phyloP scores from a whole-genome alignment of 2,797 vertebrate species.

The Molossus molossus region DNA sequence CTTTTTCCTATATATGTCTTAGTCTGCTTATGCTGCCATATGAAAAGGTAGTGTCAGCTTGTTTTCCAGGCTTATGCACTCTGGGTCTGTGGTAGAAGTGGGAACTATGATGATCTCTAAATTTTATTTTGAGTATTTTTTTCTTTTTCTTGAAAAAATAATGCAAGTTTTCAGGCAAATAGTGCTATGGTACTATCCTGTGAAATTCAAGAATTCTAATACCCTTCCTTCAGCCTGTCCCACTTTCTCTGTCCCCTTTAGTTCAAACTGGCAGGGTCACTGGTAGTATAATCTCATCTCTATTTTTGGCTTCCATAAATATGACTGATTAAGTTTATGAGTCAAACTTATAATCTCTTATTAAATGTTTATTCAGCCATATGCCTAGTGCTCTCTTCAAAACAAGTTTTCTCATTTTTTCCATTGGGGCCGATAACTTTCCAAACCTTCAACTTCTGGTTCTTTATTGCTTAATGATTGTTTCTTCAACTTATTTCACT shows the following conservation, averaged over 20 bases:
- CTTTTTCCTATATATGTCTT: neutral
- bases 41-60: neutral
- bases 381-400: neutral
- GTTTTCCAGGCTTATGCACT: too few species aligned
- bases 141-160: neutral
- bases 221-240: neutral
- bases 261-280: neutral
- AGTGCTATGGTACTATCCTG: neutral
- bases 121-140: neutral
- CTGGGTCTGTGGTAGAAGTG: too few species aligned
- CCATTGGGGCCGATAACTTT: neutral
- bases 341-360: neutral
- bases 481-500: conserved; percentile 24
- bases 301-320: neutral
- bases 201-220: neutral
- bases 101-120: neutral
- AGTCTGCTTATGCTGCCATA: neutral
- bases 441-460: neutral
- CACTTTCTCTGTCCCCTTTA: neutral
- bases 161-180: neutral
- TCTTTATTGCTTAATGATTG: neutral
- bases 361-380: neutral
- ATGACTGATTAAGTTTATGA: neutral
- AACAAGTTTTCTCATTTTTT: neutral
- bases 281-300: neutral